These are phyloP conservation scores for Limanda limanda DNA, from an alignment of 2,113 vertebrate genomes.

Conservation along the genomic window DNA sequence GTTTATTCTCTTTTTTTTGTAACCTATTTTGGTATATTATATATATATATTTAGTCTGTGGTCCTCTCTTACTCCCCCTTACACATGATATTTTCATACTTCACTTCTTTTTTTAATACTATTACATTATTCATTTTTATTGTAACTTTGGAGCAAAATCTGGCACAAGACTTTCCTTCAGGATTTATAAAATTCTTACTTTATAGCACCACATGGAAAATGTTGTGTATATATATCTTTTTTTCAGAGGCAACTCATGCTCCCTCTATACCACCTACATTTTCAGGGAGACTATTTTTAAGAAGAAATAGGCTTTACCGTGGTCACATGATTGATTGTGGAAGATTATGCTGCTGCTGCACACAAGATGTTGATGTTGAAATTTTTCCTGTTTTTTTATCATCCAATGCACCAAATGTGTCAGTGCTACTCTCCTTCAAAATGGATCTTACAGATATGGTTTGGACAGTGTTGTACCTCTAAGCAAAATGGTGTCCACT, in stretches of 20 bases:
- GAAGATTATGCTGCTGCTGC: not conserved
- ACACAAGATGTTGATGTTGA: not conserved
- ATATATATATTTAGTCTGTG: too few relatives aligned
- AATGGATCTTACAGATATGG: not conserved
- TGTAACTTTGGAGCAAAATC: not conserved
- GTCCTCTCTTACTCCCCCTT: too few relatives aligned
- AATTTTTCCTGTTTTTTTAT: not conserved
- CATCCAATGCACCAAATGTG: not conserved
- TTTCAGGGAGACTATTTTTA: not conserved
- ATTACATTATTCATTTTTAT: not conserved
- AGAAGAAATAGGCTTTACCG: conserved; percentile 8
- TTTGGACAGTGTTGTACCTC: not conserved
- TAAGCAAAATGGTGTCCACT: not conserved
- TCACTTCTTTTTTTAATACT: not conserved
- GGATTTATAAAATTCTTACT: not conserved
- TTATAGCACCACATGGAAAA: not conserved
- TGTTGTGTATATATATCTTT: conserved; percentile 1
- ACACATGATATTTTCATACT: too few relatives aligned
- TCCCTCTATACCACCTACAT: not conserved
- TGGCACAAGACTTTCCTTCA: not conserved
- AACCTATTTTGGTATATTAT: too few relatives aligned
- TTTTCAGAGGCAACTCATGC: not conserved
- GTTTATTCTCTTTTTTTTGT: too few relatives aligned
- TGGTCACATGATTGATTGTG: conserved; percentile 5
- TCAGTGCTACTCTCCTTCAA: not conserved